Conservation (phyloP, 2,888 invertebrate genomes). For the Drosophila nigritarsus region DNA sequence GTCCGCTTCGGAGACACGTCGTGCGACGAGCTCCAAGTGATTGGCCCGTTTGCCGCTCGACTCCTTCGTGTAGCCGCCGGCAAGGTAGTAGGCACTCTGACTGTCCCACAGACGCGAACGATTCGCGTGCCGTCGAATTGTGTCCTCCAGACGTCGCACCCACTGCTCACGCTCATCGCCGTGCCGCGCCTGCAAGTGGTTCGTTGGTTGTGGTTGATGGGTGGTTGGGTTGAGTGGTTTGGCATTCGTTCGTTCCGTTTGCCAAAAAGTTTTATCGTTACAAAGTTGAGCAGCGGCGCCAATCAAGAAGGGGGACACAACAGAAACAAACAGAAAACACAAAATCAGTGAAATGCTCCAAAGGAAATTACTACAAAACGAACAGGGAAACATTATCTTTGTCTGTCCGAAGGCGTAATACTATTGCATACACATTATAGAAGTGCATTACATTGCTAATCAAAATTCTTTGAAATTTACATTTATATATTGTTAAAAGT, state of each 20-base stretch:
- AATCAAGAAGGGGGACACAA: constrained; percentile 10
- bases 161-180: constrained; percentile 97
- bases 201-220: neutral
- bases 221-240: constrained; percentile 7
- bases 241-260: constrained; percentile 32
- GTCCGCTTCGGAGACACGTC: constrained; percentile 97
- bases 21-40: constrained; percentile 90
- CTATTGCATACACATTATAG: neutral
- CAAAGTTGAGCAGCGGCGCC: constrained; percentile 35
- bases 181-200: constrained; percentile 92
- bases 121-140: constrained; percentile 93
- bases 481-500: no score
- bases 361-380: neutral
- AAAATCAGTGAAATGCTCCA: constrained; percentile 41
- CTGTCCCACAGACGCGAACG: constrained; percentile 85
- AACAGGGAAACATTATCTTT: neutral
- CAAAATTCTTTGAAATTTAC: no score
- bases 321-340: constrained; percentile 36
- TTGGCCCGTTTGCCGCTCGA: constrained; percentile 81
- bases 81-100: constrained; percentile 82
- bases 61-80: constrained; percentile 86
- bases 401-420: neutral
- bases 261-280: constrained; percentile 73
- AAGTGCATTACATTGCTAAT: neutral
- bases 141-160: constrained; percentile 97